Conservation (phyloP, 2,113 vertebrate genomes). For the Ictidomys tridecemlineatus region DNA sequence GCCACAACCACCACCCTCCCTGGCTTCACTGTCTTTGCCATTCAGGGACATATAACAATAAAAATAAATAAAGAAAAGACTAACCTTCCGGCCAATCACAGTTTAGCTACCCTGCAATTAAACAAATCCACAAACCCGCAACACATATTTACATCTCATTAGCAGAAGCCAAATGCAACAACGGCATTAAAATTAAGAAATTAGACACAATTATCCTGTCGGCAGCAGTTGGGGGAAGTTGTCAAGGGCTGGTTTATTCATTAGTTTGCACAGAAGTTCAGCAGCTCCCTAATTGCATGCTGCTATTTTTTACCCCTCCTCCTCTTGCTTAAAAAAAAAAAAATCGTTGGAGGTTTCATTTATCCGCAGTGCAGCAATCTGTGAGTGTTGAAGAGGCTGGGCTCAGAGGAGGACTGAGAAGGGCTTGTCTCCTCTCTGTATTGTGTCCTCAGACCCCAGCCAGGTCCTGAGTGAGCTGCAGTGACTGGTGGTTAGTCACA, state of each 20-base stretch:
- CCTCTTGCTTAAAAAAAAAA: constrained; percentile 52
- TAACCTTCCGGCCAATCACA: constrained; percentile 87
- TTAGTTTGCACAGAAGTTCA: constrained; percentile 82
- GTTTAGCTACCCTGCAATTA: constrained; percentile 89
- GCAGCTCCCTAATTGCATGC: constrained; percentile 80
- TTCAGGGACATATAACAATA: constrained; percentile 43
- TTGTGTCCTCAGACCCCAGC: neutral
- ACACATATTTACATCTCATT: constrained; percentile 90
- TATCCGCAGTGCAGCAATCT: constrained; percentile 22
- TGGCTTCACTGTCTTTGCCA: neutral
- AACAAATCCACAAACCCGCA: constrained; percentile 88
- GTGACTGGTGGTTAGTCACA: neutral
- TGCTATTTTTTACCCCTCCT: constrained; percentile 76
- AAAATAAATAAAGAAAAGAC: constrained; percentile 85
- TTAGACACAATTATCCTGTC: constrained; percentile 89
- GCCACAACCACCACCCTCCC: neutral
- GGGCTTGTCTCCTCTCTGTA: neutral
- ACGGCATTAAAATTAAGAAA: constrained; percentile 89
- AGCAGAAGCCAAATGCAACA: constrained; percentile 87
- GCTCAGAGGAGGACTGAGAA: neutral
- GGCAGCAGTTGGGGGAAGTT: constrained; percentile 79
- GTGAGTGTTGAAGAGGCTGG: neutral
- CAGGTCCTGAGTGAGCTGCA: neutral
- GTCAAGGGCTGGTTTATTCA: constrained; percentile 78
- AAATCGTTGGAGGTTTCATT: neutral